A percentile compares a stretch with the other conserved stretches of the same genome.
phyloP scores from a whole-genome alignment of 2,797 vertebrate species.

The Falco cherrug region DNA sequence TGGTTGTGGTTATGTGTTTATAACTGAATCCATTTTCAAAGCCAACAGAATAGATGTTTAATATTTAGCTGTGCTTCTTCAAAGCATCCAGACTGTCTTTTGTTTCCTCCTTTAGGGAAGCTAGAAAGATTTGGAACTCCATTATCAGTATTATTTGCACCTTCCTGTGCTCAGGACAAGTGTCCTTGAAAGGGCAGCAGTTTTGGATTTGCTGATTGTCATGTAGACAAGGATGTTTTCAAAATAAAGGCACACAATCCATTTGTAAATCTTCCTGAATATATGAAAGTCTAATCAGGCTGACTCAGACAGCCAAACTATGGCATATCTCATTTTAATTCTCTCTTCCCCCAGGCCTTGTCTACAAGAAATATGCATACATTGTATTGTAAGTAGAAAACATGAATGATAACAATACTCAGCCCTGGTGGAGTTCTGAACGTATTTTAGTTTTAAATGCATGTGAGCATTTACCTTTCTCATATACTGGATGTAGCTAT shows the following conservation, averaged over 20 bases:
- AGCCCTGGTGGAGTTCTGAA: not conserved
- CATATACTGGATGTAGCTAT: not conserved
- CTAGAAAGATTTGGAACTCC: not conserved
- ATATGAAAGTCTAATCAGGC: conserved; percentile 64
- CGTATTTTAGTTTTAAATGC: not conserved
- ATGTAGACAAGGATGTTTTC: conserved; percentile 53
- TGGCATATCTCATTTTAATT: conserved; percentile 34
- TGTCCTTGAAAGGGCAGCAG: conserved; percentile 44
- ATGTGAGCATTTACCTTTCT: not conserved
- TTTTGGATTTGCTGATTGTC: conserved; percentile 29
- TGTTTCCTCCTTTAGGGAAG: not conserved
- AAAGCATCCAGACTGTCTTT: not conserved
- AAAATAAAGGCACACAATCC: conserved; percentile 45
- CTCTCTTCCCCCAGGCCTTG: conserved; percentile 43
- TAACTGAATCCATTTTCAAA: not conserved
- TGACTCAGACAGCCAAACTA: conserved; percentile 21
- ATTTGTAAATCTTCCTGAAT: conserved; percentile 52
- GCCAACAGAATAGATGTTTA: not conserved
- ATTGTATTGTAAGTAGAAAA: not conserved
- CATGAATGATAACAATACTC: not conserved
- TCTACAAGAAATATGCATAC: conserved; percentile 41
- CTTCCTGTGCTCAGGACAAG: conserved; percentile 12
- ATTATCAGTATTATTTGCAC: conserved; percentile 13
- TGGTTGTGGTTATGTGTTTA: not conserved
- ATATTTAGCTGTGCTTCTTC: not conserved